Base-by-base conservation (phyloP, 2,888 invertebrate species). In the Dasypolia templi region DNA sequence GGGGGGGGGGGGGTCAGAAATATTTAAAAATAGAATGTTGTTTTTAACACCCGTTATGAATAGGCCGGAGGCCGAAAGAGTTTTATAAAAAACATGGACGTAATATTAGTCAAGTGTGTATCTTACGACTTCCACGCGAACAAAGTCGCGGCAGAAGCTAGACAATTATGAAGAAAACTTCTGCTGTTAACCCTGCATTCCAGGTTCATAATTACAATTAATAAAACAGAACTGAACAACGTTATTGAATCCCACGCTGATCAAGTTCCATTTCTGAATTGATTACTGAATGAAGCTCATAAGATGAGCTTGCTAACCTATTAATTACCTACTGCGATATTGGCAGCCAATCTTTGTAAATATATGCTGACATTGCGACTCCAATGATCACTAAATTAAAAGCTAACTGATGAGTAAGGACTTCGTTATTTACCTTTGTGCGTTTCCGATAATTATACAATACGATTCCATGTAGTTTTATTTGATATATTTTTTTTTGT, bases 261-360 rank as follows among this genome's bases (percentile, higher is more conserved):
- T 65, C 11, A 42, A 62, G 46, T 77, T 65, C 39, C 51, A 79
- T 72, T 64, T 39, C 65, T 49, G 44, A 73, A 63, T 62, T 76
- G 77, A 75, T 82, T 74, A 71, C 35, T 72, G 69, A 81, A 75
- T 66, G 65, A 62, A 73, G 46, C 70, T 77, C 75, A 42, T 51
- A 26, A 59, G 68, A 74, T 69, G 72, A 70, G 74, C 75, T 62
- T 62, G 82, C 77, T 82, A 83, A 77, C 72, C 73, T 19, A 77
- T 81, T 83, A 70, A 81, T 81, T 84, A 84, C 44, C 35, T 32
- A 80, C 46, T 63, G 26, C 19, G 46, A 55, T 53, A 71, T 75
- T 58, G 62, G 22, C 29, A 42, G 46, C n/a, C 58, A 62, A 58
- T 67, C 39, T 79, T 66, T 49, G 53, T 26, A 39, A 56, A 39